These are phyloP conservation scores for Dipodomys merriami DNA, from an alignment of 2,113 vertebrate genomes.

Conservation along the genomic window DNA sequence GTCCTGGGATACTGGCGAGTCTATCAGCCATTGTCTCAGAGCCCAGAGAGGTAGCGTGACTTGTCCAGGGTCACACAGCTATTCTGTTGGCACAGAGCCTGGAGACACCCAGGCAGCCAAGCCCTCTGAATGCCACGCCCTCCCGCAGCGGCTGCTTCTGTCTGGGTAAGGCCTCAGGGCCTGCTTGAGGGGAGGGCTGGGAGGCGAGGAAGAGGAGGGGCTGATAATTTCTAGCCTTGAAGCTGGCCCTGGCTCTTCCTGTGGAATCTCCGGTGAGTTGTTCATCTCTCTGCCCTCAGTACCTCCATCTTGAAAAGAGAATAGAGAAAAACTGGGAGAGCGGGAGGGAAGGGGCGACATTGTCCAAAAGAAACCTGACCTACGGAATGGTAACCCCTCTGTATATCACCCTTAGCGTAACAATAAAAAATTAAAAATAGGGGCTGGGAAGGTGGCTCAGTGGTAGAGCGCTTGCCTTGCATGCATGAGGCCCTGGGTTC, in stretches of 20 bases:
- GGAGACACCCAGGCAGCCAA: not conserved
- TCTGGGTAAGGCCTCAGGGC: not conserved
- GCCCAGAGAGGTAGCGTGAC: not conserved
- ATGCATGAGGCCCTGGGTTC: no score
- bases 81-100: not conserved
- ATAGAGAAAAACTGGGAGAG: no score
- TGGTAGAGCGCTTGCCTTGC: no score
- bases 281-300: not conserved
- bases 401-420: no score
- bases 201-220: not conserved
- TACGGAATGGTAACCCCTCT: no score
- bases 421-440: no score
- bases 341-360: no score
- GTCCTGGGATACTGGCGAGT: rapidly evolving
- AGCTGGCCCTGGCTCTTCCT: not conserved
- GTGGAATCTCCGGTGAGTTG: no score
- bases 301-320: not conserved
- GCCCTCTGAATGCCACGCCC: not conserved
- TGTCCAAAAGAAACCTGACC: no score
- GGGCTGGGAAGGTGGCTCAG: no score
- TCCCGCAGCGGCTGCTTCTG: not conserved
- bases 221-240: not conserved
- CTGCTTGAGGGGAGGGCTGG: no score
- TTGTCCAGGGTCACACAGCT: not conserved
- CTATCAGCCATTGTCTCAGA: not conserved